Percentiles rank a stretch among this genome's conserved stretches.
Conservation (phyloP, 2,797 vertebrate species). For the Neopelma chrysocephalum region DNA sequence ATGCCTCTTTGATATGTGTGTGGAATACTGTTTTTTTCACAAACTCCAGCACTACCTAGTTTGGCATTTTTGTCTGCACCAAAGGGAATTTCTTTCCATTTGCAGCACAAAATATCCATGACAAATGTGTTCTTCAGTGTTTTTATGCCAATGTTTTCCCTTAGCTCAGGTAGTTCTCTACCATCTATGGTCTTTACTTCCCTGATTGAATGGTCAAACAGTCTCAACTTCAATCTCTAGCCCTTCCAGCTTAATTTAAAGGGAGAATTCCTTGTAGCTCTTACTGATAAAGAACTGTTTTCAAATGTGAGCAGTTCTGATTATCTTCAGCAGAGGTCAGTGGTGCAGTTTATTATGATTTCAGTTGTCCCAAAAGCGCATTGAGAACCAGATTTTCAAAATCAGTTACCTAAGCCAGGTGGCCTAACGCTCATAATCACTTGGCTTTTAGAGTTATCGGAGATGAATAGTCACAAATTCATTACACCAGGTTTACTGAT, state of each 20-base stretch:
- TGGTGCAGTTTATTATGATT: not conserved
- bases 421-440: not conserved
- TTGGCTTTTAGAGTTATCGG: not conserved
- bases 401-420: not conserved
- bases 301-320: not conserved
- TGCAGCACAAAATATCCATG: not conserved
- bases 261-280: not conserved
- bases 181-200: not conserved
- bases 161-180: not conserved
- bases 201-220: not conserved
- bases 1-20: fast-evolving
- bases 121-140: not conserved
- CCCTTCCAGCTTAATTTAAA: not conserved
- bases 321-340: slow-evolving; percentile 52
- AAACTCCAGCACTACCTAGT: not conserved
- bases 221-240: not conserved
- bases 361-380: not conserved
- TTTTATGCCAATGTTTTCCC: not conserved
- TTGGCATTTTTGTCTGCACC: not conserved
- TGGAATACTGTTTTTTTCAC: not conserved
- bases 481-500: not conserved
- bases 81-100: not conserved
- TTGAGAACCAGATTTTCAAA: not conserved
- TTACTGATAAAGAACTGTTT: not conserved
- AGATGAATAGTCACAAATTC: not conserved